These are phyloP conservation scores for Stegostoma tigrinum DNA, from an alignment of 2,113 vertebrate species.

Conservation along the genomic window DNA sequence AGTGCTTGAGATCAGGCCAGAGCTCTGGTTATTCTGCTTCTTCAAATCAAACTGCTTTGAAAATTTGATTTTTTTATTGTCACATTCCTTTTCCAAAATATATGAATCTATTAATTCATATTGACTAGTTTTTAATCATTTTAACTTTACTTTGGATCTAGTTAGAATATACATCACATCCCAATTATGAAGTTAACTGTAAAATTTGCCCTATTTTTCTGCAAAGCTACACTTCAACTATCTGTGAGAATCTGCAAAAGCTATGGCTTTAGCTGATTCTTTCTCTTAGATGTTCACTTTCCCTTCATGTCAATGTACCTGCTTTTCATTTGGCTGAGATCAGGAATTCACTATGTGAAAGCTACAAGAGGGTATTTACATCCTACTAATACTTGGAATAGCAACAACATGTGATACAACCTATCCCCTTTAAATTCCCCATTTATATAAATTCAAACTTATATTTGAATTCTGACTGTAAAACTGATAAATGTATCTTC, in stretches of 20 bases:
- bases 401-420: neutral
- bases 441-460: slow-evolving; percentile 10
- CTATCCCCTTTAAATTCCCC: neutral
- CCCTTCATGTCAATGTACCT: neutral
- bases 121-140: neutral
- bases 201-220: neutral
- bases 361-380: neutral
- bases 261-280: neutral
- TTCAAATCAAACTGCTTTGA: neutral
- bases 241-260: neutral
- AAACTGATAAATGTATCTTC: neutral
- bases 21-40: neutral
- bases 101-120: neutral
- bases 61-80: neutral
- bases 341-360: slow-evolving; percentile 7
- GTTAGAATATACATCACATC: neutral
- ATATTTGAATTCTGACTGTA: neutral
- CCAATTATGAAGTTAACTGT: neutral
- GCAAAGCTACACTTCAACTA: neutral
- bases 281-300: neutral
- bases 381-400: neutral
- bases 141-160: neutral
- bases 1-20: neutral
- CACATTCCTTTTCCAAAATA: neutral
- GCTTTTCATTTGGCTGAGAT: neutral